Conservation (phyloP, 2,797 vertebrate genomes). For the Sciaenops ocellatus region DNA sequence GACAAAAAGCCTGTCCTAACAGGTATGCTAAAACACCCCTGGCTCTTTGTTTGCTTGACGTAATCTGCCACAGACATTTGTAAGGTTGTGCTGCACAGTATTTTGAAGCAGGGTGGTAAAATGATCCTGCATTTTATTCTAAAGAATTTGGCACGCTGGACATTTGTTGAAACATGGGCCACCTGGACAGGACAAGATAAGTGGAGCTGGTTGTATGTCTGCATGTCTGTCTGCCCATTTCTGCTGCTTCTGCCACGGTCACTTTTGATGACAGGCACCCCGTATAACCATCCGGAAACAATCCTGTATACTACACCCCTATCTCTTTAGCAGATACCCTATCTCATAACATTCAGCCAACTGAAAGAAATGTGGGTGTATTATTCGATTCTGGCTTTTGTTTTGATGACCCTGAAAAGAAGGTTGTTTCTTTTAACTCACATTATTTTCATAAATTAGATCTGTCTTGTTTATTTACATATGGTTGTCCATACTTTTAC, state of each 20-base stretch:
- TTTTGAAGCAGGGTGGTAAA: constrained; percentile 8
- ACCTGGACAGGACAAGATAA: constrained; percentile 21
- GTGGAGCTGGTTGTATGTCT: not conserved
- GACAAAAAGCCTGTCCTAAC: constrained; percentile 7
- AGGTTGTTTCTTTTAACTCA: no score
- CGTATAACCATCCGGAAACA: no score
- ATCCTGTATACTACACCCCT: no score
- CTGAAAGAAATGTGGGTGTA: no score
- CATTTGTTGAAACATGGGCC: constrained; percentile 17
- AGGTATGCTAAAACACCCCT: constrained; percentile 5
- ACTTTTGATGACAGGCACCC: not conserved
- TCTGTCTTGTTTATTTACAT: no score
- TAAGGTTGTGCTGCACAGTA: not conserved
- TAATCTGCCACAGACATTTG: constrained; percentile 22
- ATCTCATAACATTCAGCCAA: no score
- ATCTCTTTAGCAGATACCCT: no score
- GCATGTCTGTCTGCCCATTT: not conserved
- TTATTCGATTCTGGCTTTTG: no score
- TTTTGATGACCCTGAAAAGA: no score
- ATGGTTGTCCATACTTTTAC: no score
- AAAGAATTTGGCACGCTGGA: constrained; percentile 12
- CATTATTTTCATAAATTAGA: no score
- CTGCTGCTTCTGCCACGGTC: not conserved
- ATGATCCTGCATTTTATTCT: constrained; percentile 6
- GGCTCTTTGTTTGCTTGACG: not conserved